phyloP scores from a whole-genome alignment of 2,888 invertebrate species.

The Limnephilus marmoratus region DNA sequence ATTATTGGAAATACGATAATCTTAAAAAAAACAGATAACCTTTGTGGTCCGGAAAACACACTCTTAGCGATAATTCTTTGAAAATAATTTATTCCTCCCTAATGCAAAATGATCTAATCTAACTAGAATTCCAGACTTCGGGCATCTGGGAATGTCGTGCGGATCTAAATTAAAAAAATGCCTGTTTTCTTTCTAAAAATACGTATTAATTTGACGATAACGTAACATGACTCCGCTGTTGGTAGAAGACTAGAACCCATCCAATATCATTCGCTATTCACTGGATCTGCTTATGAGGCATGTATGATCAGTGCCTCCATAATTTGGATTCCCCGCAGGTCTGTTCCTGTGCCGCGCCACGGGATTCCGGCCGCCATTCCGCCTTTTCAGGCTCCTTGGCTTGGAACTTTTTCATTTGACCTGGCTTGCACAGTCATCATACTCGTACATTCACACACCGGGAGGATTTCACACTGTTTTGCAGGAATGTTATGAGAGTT shows the following conservation, averaged over 20 bases:
- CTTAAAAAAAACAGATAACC: too few relatives aligned
- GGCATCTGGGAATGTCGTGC: too few relatives aligned
- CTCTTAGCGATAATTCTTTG: too few relatives aligned
- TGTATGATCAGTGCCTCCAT: neutral
- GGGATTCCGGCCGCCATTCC: neutral
- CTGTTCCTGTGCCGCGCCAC: neutral
- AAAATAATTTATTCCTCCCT: too few relatives aligned
- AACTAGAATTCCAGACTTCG: too few relatives aligned
- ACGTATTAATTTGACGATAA: neutral
- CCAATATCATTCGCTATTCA: neutral
- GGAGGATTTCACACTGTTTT: neutral
- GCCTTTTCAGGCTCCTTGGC: constrained; percentile 2
- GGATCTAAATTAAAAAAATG: too few relatives aligned
- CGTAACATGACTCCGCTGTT: neutral
- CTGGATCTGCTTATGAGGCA: neutral
- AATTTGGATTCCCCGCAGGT: neutral
- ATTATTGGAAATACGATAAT: too few relatives aligned
- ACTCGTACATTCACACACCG: neutral
- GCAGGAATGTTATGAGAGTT: neutral
- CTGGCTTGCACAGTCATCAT: neutral
- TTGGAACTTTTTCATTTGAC: neutral
- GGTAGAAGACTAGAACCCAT: neutral
- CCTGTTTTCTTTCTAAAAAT: too few relatives aligned
- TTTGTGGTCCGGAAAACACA: too few relatives aligned
- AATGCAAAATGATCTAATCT: too few relatives aligned